A percentile compares a stretch with the other conserved stretches of the same genome.
Conservation (phyloP, 2,797 vertebrate genomes). For the Carcharodon carcharias region DNA sequence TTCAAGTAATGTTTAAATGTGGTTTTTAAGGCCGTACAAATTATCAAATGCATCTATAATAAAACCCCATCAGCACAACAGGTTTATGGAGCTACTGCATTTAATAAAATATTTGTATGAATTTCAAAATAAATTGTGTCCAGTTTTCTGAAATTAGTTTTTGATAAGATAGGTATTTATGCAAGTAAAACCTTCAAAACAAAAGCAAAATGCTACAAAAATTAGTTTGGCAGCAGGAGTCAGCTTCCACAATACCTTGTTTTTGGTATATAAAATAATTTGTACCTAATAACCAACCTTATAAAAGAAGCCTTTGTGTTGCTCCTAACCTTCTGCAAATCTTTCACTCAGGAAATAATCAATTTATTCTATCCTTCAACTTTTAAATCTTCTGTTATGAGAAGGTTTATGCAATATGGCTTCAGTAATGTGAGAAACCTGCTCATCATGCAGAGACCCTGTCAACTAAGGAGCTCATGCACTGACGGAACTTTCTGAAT, state of each 20-base stretch:
- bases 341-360: neutral
- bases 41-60: neutral
- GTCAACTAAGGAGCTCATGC: neutral
- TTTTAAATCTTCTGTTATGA: neutral
- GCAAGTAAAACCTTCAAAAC: neutral
- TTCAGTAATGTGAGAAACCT: neutral
- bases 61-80: neutral
- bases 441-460: too few species aligned
- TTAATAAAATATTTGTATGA: neutral
- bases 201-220: neutral
- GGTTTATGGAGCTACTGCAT: neutral
- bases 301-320: too few species aligned
- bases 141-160: neutral
- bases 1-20: neutral
- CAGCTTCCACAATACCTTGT: neutral
- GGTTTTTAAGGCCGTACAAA: neutral
- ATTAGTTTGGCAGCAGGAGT: neutral
- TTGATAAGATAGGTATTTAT: neutral
- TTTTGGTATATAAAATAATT: neutral
- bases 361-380: neutral
- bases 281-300: neutral
- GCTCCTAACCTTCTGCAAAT: neutral
- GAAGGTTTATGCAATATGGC: neutral
- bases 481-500: neutral
- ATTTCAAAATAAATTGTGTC: neutral